phyloP scores from a whole-genome alignment of 2,113 vertebrate genomes.

The Lepidothrix coronata region DNA sequence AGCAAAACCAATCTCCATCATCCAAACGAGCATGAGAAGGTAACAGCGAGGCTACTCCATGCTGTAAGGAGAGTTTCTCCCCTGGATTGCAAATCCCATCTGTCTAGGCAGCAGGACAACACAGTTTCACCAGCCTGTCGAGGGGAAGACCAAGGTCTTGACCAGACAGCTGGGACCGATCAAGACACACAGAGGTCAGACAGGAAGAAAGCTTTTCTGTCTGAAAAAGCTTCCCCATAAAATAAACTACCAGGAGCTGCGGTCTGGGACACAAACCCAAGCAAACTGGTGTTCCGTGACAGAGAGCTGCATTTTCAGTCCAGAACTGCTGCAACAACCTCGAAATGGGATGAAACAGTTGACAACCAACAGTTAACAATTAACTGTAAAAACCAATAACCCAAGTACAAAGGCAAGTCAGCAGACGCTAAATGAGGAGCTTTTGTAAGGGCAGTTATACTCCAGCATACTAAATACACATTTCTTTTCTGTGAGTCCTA shows the following conservation, averaged over 20 bases:
- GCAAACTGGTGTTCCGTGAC: accelerated
- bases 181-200: neutral
- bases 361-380: neutral
- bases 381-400: neutral
- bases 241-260: slow-evolving; percentile 28
- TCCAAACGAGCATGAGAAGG: neutral
- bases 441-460: neutral
- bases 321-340: neutral
- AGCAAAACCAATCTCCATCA: neutral
- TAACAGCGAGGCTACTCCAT: neutral
- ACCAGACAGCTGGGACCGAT: slow-evolving; percentile 10
- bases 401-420: neutral
- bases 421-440: neutral
- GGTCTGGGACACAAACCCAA: neutral
- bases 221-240: slow-evolving; percentile 10
- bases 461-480: neutral
- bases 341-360: neutral
- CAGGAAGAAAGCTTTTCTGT: slow-evolving; percentile 15
- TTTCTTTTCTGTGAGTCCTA: neutral
- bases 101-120: neutral
- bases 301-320: accelerated
- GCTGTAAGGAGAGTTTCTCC: neutral
- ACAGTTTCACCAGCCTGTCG: neutral
- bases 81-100: neutral
- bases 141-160: neutral